These are phyloP conservation scores for Sebastes schlegelii DNA, from an alignment of 2,113 vertebrate species.

Conservation along the genomic window DNA sequence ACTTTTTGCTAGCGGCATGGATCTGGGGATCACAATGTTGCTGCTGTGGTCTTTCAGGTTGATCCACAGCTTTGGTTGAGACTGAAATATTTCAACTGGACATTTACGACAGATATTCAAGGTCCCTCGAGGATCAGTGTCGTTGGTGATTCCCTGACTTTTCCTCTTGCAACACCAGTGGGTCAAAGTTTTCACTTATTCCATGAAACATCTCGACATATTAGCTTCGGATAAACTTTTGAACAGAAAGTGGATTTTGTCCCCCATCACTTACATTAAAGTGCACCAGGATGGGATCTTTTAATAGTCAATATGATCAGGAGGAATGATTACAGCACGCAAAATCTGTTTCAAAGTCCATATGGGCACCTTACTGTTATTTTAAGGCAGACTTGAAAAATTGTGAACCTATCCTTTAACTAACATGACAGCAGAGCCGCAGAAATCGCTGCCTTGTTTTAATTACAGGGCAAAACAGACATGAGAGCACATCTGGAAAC, in stretches of 20 bases:
- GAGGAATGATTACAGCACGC: neutral
- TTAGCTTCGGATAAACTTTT: neutral
- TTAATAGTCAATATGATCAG: neutral
- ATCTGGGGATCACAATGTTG: no score
- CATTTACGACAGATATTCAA: no score
- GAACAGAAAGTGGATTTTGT: neutral
- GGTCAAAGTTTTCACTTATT: neutral
- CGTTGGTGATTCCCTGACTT: neutral
- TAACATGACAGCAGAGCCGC: neutral
- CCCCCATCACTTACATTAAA: neutral
- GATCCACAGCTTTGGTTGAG: no score
- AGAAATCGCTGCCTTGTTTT: neutral
- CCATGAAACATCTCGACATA: no score
- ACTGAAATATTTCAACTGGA: no score
- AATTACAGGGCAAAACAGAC: neutral
- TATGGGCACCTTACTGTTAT: neutral
- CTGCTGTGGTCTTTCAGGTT: no score
- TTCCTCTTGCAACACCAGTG: no score
- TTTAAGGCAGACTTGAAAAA: neutral
- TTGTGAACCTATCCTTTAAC: neutral
- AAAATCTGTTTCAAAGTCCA: neutral
- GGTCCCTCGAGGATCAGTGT: no score
- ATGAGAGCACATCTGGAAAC: neutral
- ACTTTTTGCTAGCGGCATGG: no score
- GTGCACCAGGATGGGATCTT: neutral